phyloP scores from a whole-genome alignment of 35 echinoderm and acorn worm genomes.

The Acanthaster planci region DNA sequence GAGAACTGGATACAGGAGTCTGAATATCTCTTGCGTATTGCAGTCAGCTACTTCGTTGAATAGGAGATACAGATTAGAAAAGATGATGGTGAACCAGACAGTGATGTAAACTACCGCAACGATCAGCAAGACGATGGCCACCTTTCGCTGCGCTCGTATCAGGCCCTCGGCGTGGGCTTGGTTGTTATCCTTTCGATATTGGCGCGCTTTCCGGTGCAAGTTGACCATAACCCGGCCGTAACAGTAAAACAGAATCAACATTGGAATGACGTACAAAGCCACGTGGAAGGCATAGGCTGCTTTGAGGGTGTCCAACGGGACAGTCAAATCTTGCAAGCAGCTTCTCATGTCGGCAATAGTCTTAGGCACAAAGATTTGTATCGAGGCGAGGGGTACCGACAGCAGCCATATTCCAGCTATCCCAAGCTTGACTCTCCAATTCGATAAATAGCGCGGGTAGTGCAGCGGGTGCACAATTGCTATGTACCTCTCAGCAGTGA shows the following conservation, averaged over 20 bases:
- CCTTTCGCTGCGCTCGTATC: conserved; percentile 64
- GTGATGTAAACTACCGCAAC: conserved; percentile 67
- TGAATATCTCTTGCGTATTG: conserved; percentile 13
- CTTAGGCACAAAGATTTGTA: too few relatives aligned
- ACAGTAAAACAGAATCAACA: conserved; percentile 64
- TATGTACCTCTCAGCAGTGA: conserved; percentile 82
- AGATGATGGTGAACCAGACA: conserved; percentile 75
- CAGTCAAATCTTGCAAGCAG: conserved; percentile 70
- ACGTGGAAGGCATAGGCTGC: conserved; percentile 60
- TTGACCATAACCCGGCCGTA: conserved; percentile 65
- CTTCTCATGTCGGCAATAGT: too few relatives aligned
- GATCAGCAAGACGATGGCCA: conserved; percentile 62
- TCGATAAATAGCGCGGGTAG: conserved; percentile 71
- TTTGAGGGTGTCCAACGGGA: conserved; percentile 17
- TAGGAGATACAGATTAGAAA: conserved; percentile 68
- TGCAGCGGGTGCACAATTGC: conserved; percentile 83
- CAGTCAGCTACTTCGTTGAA: conserved; percentile 35
- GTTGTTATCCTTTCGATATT: neutral
- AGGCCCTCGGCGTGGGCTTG: conserved; percentile 54
- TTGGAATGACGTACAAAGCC: conserved; percentile 65
- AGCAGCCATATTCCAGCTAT: conserved; percentile 64
- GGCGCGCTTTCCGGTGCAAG: conserved; percentile 41
- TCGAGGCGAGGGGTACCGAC: conserved; percentile 61
- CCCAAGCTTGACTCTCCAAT: conserved; percentile 50
- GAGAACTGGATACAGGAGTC: conserved; percentile 55